Percentiles rank a stretch among this genome's conserved stretches.
These are phyloP conservation scores for Rhysida immarginata DNA, from an alignment of 1,140 invertebrate genomes.

Conservation along the genomic window DNA sequence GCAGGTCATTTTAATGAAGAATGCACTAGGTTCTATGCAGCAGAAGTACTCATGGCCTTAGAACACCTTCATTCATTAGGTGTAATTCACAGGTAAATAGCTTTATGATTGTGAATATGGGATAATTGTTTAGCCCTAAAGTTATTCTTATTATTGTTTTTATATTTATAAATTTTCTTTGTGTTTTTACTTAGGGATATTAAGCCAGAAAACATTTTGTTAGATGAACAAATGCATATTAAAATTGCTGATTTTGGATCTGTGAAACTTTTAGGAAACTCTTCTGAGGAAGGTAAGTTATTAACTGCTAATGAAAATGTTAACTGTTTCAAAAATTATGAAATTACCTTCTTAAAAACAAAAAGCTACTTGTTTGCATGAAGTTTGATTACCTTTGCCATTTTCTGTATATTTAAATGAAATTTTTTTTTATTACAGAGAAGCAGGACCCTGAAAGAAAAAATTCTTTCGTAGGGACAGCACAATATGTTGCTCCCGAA, in stretches of 20 bases:
- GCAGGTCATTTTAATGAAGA: slow-evolving; percentile 76
- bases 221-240: slow-evolving; percentile 89
- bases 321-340: no score
- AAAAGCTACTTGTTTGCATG: no score
- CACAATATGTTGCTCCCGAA: slow-evolving; percentile 97
- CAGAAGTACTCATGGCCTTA: slow-evolving; percentile 78
- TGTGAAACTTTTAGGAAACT: slow-evolving; percentile 57
- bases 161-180: no score
- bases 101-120: neutral
- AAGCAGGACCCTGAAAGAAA: slow-evolving; percentile 27
- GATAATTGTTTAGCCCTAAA: no score
- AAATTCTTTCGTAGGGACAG: slow-evolving; percentile 95
- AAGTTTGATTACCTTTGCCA: no score
- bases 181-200: slow-evolving; percentile 27
- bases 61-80: slow-evolving; percentile 79
- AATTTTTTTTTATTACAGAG: neutral
- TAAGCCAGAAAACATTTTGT: slow-evolving; percentile 46
- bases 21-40: slow-evolving; percentile 82
- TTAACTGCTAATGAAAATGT: no score
- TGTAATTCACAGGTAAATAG: slow-evolving; percentile 68
- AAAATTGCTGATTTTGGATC: slow-evolving; percentile 96
- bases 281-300: slow-evolving; percentile 10
- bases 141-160: no score
- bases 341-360: no score
- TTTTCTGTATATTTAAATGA: no score